Evolutionary conservation across 2,888 invertebrate species (phyloP), one percentile per base, ranked within the genome.

Genomic region (Macaria notata): DNA sequence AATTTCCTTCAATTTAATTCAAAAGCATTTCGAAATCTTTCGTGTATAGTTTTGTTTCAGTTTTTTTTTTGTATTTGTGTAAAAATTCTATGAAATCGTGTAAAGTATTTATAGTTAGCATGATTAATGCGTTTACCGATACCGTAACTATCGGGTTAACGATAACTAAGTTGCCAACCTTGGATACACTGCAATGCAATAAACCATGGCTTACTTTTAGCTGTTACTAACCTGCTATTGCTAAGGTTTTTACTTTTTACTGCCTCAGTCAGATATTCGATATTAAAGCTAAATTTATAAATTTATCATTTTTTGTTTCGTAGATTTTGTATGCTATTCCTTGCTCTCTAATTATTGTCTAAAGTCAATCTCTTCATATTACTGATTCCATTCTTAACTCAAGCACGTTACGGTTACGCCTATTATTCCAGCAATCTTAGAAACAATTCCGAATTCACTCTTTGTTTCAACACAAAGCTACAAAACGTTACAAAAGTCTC

Each of bases 51-150:
- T 19, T 19, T 19, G 1, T 19, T 19, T 19, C 19, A 19, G 19
- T 19, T 19, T 19, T 19, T 19, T 19, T 2, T 19, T 19, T 19
- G 19, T 19, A 2, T 19, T 19, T 19, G 19, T 19, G 19, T 19
- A 19, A 19, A 19, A 19, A 19, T 19, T 19, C 19, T 19, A 19
- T 50, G 54, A 53, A 49, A 59, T 9, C n/a, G 33, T 57, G 50
- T 6, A 36, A 36, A 36, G 5, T 36, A 64, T 55, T 54, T 63
- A 62, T 58, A 54, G 53, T 64, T 69, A 66, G 70, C 60, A 70
- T 68, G 68, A 73, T 78, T 71, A 75, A 74, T 72, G 64, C 59
- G 59, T 69, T 67, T 62, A 57, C 62, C 73, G 68, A 72, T 68
- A 70, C 62, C 60, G 64, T 62, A 61, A 59, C 66, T 63, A 67